Conservation (phyloP, 2,113 vertebrate genomes). For the Athene noctua region DNA sequence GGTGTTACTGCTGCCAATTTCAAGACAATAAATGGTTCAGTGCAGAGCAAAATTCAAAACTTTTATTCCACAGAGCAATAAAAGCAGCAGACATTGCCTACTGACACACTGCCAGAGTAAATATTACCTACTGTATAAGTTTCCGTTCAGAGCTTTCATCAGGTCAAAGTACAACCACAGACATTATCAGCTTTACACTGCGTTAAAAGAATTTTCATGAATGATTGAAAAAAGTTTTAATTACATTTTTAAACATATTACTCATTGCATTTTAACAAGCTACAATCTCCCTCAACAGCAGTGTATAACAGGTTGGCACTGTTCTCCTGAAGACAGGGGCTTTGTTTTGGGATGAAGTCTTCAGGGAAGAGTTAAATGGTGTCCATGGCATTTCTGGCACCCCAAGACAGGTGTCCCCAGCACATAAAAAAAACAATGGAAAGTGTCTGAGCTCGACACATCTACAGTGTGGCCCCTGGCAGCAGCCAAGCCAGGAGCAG, state of each 20-base stretch:
- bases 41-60: constrained; percentile 11
- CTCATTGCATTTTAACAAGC: background rate
- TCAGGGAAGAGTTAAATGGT: background rate
- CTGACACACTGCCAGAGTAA: constrained; percentile 41
- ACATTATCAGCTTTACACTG: background rate
- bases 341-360: background rate
- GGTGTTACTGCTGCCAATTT: constrained; percentile 43
- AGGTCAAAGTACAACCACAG: background rate
- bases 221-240: background rate
- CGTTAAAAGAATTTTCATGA: background rate
- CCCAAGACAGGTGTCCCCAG: background rate
- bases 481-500: background rate
- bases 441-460: background rate
- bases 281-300: background rate
- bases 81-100: constrained; percentile 36
- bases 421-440: background rate
- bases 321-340: background rate
- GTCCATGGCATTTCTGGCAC: background rate
- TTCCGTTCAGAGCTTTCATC: constrained; percentile 50
- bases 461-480: background rate
- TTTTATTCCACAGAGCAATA: constrained; percentile 38
- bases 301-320: background rate
- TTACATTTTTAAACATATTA: background rate
- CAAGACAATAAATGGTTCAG: constrained; percentile 48
- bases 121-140: constrained; percentile 37